These are phyloP conservation scores for Eristalis pertinax DNA, from an alignment of 2,888 invertebrate species.

Conservation along the genomic window DNA sequence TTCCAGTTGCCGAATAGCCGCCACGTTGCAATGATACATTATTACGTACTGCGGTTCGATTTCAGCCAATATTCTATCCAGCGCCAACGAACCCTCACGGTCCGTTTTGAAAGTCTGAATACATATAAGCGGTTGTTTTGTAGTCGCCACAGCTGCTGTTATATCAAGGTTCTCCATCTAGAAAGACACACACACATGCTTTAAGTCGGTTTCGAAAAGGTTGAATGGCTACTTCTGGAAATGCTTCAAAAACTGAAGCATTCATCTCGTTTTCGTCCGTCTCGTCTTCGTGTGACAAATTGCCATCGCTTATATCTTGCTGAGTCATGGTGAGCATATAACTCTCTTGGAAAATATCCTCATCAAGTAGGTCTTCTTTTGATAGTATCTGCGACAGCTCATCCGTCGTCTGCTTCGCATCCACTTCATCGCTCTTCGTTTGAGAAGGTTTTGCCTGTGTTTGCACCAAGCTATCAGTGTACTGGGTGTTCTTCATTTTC, in stretches of 20 bases:
- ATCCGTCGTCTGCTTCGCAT: slow-evolving; percentile 74
- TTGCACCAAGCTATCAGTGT: slow-evolving; percentile 70
- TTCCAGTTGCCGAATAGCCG: slow-evolving; percentile 94
- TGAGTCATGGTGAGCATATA: slow-evolving; percentile 89
- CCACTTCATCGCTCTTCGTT: slow-evolving; percentile 68
- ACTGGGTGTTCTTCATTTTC: slow-evolving; percentile 76
- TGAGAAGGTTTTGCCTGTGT: slow-evolving; percentile 26
- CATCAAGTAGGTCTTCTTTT: slow-evolving; percentile 76
- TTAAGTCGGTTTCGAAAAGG: not conserved
- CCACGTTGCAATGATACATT: slow-evolving; percentile 94
- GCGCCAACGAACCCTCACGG: slow-evolving; percentile 86
- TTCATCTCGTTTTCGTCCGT: slow-evolving; percentile 74
- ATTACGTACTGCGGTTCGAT: slow-evolving; percentile 91
- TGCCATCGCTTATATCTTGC: slow-evolving; percentile 72
- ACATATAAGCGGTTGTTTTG: slow-evolving; percentile 86
- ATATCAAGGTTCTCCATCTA: slow-evolving; percentile 87
- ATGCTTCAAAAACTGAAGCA: slow-evolving; percentile 83
- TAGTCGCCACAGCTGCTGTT: slow-evolving; percentile 83
- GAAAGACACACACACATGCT: slow-evolving; percentile 67
- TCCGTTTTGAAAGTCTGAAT: slow-evolving; percentile 90
- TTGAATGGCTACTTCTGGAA: slow-evolving; percentile 83
- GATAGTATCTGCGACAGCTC: slow-evolving; percentile 77
- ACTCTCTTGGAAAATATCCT: slow-evolving; percentile 84
- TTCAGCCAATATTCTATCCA: slow-evolving; percentile 87
- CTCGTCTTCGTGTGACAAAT: slow-evolving; percentile 63